phyloP scores from a whole-genome alignment of 2,888 invertebrate species.

The Diabrotica balteata region DNA sequence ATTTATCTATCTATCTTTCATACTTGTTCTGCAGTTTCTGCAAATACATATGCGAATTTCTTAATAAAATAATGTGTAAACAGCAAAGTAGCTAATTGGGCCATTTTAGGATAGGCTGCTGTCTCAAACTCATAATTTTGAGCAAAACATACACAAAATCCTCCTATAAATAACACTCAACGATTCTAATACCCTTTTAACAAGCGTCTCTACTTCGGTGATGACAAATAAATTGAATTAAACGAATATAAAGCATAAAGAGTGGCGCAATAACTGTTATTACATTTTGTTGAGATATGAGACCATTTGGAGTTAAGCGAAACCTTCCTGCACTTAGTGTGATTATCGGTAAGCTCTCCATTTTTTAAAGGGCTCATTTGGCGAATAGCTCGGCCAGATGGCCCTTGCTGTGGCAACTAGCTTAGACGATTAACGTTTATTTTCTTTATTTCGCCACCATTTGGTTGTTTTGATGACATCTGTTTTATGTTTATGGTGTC shows the following conservation, averaged over 20 bases:
- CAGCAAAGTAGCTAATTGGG: too few relatives aligned
- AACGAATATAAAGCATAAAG: constrained; percentile 46
- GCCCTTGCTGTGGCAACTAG: constrained; percentile 23
- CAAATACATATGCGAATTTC: too few relatives aligned
- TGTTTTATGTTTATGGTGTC: constrained; percentile 15
- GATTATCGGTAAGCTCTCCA: constrained; percentile 53
- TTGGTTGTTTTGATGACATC: constrained; percentile 16
- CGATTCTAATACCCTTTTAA: constrained; percentile 41
- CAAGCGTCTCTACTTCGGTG: constrained; percentile 44
- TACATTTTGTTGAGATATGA: constrained; percentile 54
- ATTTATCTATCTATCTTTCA: too few relatives aligned
- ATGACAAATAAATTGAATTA: constrained; percentile 51
- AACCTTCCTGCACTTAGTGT: constrained; percentile 54
- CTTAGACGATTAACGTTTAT: constrained; percentile 25
- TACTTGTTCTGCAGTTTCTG: too few relatives aligned
- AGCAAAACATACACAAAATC: too few relatives aligned
- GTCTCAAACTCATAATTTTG: too few relatives aligned
- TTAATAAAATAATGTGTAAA: too few relatives aligned
- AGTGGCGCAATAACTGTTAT: constrained; percentile 54
- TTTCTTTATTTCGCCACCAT: constrained; percentile 17
- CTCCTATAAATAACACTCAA: too few relatives aligned
- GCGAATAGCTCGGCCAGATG: constrained; percentile 40
- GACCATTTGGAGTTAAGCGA: constrained; percentile 50
- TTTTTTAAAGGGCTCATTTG: constrained; percentile 50
- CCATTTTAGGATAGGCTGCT: too few relatives aligned